Base-by-base conservation (phyloP, 2,113 vertebrate species). In the Neogale vison region DNA sequence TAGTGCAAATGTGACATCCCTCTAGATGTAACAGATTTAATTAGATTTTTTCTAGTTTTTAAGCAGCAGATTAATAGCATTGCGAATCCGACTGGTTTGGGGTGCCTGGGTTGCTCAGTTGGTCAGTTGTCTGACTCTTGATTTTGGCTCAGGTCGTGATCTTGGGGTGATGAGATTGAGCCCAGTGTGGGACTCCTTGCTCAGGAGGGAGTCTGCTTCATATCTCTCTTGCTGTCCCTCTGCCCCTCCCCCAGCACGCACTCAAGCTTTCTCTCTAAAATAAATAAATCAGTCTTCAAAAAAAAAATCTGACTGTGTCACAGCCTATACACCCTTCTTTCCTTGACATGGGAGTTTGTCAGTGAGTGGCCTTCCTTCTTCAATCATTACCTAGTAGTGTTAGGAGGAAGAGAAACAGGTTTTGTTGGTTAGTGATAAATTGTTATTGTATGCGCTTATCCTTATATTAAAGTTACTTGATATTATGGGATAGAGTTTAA, bases 401-500 rank as follows among this genome's bases (percentile, higher is more conserved):
- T 88, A 50, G 77, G 55, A 93, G 93, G 96, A 97, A 94, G 97
- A 96, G 94, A 96, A 98, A 97, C 96, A 97, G 96, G 95, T 98
- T 98, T 96, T 97, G 90, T 97, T 96, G 85, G 92, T 97, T 96
- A 83, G 94, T 89, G 88, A 90, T 97, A 95, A 92, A 94, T 94
- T 97, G 81, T 80, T 36, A 79, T 94, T 96, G 80, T 92, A 61
- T 79, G 29, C 89, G 81, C 88, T 91, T 96, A 88, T 80, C 57
- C 63, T 83, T 94, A 69, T 93, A 50, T 94, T 77, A 88, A 96
- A 96, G 79, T 79, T 84, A 88, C 69, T 96, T 92, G 87, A 52
- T 93, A 72, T 90, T 90, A 74, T 80, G 80, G 88, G 61, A 77
- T 93, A 93, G 74, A 57, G 36, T 91, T 95, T 96, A 96, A 95